Conservation (phyloP, 2,888 invertebrate genomes). For the Sturmia bella region DNA sequence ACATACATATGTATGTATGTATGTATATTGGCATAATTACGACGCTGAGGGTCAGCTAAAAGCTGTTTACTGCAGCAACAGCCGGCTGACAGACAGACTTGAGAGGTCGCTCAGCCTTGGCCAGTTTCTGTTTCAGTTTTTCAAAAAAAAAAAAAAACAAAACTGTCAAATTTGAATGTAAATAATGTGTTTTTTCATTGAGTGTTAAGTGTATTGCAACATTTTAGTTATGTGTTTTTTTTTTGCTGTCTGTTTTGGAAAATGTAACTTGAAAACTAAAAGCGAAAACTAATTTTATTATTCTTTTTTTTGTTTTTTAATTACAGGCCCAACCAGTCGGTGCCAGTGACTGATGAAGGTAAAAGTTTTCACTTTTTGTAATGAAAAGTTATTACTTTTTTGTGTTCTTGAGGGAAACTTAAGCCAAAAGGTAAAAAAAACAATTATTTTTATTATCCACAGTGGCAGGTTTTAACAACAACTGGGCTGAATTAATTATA, state of each 20-base stretch:
- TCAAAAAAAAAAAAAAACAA: background rate
- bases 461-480: constrained; percentile 28
- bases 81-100: background rate
- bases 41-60: constrained; percentile 21
- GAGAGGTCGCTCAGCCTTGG: constrained; percentile 11
- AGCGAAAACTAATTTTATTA: constrained; percentile 37
- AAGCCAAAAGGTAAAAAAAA: background rate
- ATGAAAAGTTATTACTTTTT: constrained; percentile 20
- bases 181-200: constrained; percentile 14
- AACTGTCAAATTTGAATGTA: constrained; percentile 31
- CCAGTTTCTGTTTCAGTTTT: constrained; percentile 8
- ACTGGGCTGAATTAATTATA: constrained; percentile 21
- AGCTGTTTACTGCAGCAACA: constrained; percentile 1
- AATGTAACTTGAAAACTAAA: constrained; percentile 35
- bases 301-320: constrained; percentile 17
- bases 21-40: background rate
- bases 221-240: constrained; percentile 4
- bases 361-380: constrained; percentile 21
- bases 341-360: constrained; percentile 5
- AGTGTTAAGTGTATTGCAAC: constrained; percentile 20
- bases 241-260: background rate
- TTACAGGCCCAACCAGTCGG: constrained; percentile 7
- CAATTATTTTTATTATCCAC: background rate
- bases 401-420: constrained; percentile 33
- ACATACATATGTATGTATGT: too few species aligned